A percentile compares a stretch with the other conserved stretches of the same genome.
Evolutionary conservation across 2,797 vertebrate genomes (phyloP).

Genomic region (Brotula barbata): DNA sequence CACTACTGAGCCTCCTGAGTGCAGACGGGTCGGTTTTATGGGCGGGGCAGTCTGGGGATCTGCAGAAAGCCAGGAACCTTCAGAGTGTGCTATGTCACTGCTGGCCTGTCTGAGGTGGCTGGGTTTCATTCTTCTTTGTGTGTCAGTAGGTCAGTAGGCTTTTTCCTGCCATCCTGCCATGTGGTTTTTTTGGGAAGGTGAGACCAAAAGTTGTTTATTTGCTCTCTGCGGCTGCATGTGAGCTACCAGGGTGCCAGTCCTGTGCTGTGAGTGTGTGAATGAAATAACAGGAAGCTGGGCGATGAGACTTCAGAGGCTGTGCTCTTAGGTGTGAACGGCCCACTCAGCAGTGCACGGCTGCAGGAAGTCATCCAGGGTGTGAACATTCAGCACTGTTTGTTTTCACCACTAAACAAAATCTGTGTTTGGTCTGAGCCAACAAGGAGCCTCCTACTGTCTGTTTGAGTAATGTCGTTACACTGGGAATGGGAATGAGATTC

Average conservation of each 20-base stretch:
- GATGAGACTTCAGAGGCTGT: conserved; percentile 45
- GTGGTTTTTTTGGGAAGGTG: conserved; percentile 43
- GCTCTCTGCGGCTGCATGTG: conserved; percentile 46
- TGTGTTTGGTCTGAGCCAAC: too few species aligned
- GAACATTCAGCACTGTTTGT: not conserved
- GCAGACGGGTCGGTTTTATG: too few species aligned
- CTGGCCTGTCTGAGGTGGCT: too few species aligned
- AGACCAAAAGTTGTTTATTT: conserved; percentile 60
- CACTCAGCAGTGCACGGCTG: conserved; percentile 32
- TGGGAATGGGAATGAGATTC: too few species aligned
- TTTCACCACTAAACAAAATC: too few species aligned
- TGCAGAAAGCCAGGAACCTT: too few species aligned
- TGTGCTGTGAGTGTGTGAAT: conserved; percentile 65
- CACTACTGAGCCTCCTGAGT: too few species aligned
- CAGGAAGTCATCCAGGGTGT: conserved; percentile 13
- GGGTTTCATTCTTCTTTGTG: conserved; percentile 13
- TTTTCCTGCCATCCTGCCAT: conserved; percentile 33
- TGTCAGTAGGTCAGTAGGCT: conserved; percentile 46
- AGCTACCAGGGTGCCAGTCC: conserved; percentile 39
- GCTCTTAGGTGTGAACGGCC: conserved; percentile 57
- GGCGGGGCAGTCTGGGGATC: too few species aligned
- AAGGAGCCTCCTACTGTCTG: too few species aligned
- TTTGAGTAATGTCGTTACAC: too few species aligned
- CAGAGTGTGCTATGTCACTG: too few species aligned
- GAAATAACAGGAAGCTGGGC: conserved; percentile 63